phyloP scores from a whole-genome alignment of 2,888 invertebrate species.

The Camptogramma bilineatum region DNA sequence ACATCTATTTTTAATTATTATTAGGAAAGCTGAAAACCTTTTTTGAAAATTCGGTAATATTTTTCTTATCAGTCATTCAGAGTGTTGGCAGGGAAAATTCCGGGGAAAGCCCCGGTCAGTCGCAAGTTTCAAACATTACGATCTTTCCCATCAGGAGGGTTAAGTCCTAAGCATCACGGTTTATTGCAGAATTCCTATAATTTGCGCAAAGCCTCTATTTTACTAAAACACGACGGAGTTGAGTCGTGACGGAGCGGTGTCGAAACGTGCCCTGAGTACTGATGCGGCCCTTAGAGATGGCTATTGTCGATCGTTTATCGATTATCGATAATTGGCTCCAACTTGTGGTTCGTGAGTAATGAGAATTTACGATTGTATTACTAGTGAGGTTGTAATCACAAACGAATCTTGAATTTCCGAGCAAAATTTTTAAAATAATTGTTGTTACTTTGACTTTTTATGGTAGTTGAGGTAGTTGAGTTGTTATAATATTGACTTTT shows the following conservation, averaged over 20 bases:
- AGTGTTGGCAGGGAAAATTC: too few species aligned
- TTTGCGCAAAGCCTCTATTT: conserved; percentile 33
- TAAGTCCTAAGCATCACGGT: conserved; percentile 27
- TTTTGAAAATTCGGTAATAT: too few species aligned
- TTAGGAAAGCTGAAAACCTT: too few species aligned
- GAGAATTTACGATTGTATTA: neutral
- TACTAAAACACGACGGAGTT: conserved; percentile 36
- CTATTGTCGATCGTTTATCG: conserved; percentile 27
- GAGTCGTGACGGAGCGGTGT: conserved; percentile 39
- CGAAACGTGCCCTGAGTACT: conserved; percentile 40
- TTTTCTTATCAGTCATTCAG: too few species aligned
- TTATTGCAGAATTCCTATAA: conserved; percentile 40
- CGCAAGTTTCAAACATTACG: neutral
- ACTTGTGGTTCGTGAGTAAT: conserved; percentile 1
- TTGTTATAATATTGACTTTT: too few species aligned
- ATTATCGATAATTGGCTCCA: conserved; percentile 24
- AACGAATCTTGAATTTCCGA: neutral
- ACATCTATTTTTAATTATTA: too few species aligned
- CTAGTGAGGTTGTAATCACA: neutral
- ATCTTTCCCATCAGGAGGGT: conserved; percentile 6
- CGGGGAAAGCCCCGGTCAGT: neutral
- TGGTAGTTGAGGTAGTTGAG: too few species aligned
- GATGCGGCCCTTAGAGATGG: conserved; percentile 30
- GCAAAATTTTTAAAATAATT: neutral
- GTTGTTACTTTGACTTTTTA: too few species aligned